Conservation (phyloP, 2,888 invertebrate species). For the Physocephala rufipes region DNA sequence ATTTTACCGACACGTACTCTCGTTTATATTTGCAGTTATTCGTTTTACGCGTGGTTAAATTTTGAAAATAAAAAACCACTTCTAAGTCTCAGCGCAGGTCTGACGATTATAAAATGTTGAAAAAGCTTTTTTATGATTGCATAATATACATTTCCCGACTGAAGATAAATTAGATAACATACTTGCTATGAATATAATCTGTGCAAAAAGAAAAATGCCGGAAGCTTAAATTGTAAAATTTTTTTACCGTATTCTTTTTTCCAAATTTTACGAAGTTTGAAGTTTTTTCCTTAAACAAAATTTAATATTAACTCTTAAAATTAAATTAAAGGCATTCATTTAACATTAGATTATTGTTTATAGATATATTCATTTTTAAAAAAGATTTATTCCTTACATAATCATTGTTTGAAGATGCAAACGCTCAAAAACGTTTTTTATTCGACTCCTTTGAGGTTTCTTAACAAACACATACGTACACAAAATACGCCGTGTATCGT, state of each 20-base stretch:
- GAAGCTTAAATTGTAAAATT: not conserved
- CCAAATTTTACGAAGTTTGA: not conserved
- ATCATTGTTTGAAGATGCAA: not conserved
- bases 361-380: not conserved
- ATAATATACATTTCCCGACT: constrained; percentile 13
- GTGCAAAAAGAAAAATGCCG: constrained; percentile 1
- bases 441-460: constrained; percentile 57
- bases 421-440: constrained; percentile 50
- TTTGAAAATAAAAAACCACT: not conserved
- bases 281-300: not conserved
- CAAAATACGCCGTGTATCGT: not conserved
- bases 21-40: not conserved
- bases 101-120: not conserved
- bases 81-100: not conserved
- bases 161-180: constrained; percentile 31
- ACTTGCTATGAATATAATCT: constrained; percentile 14
- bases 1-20: not conserved
- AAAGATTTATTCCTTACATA: constrained; percentile 4
- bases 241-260: not conserved
- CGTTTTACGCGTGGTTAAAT: not conserved
- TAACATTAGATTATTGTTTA: not conserved
- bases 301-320: not conserved
- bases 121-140: constrained; percentile 27
- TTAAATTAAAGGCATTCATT: not conserved
- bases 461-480: not conserved